A percentile compares a stretch with the other conserved stretches of the same genome.
Evolutionary conservation across 2,113 vertebrate species (phyloP).

Genomic region (Prunella fulvescens): DNA sequence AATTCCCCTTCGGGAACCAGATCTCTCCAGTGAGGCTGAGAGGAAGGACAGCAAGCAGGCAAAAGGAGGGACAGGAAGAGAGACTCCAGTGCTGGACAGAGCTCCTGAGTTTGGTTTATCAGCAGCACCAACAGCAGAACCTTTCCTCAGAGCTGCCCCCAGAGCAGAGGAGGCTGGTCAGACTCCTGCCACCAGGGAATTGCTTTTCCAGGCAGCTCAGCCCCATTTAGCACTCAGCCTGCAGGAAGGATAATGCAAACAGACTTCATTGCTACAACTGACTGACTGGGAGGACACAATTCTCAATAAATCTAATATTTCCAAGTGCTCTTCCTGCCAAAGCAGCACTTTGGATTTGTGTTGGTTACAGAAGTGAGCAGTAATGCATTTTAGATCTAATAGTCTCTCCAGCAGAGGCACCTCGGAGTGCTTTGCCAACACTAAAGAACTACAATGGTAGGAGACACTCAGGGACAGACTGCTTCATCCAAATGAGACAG

Average conservation of each 20-base stretch:
- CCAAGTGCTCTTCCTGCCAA: conserved; percentile 13
- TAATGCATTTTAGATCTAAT: conserved; percentile 10
- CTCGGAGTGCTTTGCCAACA: not conserved
- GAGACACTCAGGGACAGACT: not conserved
- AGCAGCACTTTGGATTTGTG: conserved; percentile 5
- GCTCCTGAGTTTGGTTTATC: not conserved
- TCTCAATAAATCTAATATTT: conserved; percentile 24
- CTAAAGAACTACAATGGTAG: not conserved
- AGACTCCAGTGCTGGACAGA: not conserved
- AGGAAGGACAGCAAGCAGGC: not conserved
- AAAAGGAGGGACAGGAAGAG: not conserved
- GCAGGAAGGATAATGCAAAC: not conserved
- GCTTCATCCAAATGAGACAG: not conserved
- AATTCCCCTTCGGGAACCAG: not conserved
- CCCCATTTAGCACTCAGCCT: not conserved
- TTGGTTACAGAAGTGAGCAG: not conserved
- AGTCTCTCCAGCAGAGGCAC: not conserved
- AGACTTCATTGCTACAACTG: not conserved
- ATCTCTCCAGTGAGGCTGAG: not conserved
- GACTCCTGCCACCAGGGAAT: not conserved
- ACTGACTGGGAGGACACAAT: not conserved
- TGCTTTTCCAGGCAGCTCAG: not conserved
- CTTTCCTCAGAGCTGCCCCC: not conserved
- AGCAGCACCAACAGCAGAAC: not conserved
- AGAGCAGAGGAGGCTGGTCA: not conserved